phyloP scores from a whole-genome alignment of 2,113 vertebrate species.

The Rissa tridactyla region DNA sequence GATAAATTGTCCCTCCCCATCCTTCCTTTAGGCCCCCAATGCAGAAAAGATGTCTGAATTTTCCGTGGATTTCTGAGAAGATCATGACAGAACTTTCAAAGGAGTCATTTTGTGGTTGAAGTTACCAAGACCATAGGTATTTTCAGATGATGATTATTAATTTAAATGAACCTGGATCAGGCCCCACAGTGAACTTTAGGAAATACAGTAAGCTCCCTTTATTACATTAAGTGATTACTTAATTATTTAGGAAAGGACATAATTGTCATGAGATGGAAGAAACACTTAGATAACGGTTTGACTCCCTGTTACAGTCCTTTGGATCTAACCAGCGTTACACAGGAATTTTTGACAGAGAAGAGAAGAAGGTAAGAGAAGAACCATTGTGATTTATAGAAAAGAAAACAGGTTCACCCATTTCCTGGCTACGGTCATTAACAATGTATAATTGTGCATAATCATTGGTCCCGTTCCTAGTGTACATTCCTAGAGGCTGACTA shows the following conservation, averaged over 20 bases:
- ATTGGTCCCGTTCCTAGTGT: slow-evolving; percentile 11
- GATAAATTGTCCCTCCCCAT: too few relatives aligned
- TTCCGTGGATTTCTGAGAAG: not conserved
- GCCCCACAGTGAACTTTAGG: not conserved
- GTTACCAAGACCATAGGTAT: not conserved
- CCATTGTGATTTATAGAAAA: not conserved
- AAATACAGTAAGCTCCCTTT: not conserved
- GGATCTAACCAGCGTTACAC: not conserved
- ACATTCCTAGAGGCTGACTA: slow-evolving; percentile 20
- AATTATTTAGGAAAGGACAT: not conserved
- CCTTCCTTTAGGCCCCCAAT: too few relatives aligned
- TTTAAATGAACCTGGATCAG: not conserved
- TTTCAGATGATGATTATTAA: not conserved
- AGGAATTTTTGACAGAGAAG: not conserved
- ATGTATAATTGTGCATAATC: slow-evolving; percentile 32
- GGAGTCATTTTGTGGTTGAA: not conserved
- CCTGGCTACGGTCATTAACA: not conserved
- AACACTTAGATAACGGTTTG: not conserved
- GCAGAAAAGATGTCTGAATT: not conserved
- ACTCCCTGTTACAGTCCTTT: not conserved
- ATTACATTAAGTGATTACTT: not conserved
- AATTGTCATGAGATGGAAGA: not conserved
- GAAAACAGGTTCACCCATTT: not conserved
- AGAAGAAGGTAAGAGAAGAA: not conserved
- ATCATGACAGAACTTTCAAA: not conserved